Evolutionary conservation across 2,113 vertebrate genomes (phyloP).

Genomic region (Crotalus tigris): DNA sequence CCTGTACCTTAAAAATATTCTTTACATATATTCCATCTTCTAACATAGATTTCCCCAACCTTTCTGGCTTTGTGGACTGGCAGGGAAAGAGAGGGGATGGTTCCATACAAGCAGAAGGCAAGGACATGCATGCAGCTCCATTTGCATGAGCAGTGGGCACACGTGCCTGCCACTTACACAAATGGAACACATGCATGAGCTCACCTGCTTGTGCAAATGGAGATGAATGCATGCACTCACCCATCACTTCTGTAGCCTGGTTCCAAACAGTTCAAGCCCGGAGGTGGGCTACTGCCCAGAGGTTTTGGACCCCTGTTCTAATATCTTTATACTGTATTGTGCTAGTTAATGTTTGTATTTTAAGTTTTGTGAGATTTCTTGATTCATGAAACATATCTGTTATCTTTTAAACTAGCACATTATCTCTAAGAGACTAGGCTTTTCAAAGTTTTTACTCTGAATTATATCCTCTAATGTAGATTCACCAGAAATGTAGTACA

Average conservation of each 20-base stretch:
- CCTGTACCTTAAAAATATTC: neutral
- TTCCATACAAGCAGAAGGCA: neutral
- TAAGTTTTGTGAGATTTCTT: neutral
- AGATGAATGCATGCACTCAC: neutral
- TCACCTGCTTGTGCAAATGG: neutral
- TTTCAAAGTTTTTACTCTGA: constrained; percentile 38
- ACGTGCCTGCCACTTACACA: too few species aligned
- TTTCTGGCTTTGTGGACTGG: neutral
- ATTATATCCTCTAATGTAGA: constrained; percentile 11
- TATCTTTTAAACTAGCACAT: constrained; percentile 39
- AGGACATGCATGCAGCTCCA: neutral
- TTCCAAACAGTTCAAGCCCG: neutral
- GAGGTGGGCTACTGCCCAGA: neutral
- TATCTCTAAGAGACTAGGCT: constrained; percentile 32
- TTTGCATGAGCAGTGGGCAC: neutral
- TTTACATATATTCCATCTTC: neutral
- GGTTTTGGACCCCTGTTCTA: neutral
- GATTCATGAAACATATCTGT: constrained; percentile 4
- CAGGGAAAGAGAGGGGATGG: neutral
- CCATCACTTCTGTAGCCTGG: neutral
- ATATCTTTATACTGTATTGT: neutral
- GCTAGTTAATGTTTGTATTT: neutral
- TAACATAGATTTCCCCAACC: neutral
- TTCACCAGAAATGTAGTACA: constrained; percentile 38
- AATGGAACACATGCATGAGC: neutral